Conservation (phyloP, 2,113 vertebrate species). For the Oxyruncus cristatus region DNA sequence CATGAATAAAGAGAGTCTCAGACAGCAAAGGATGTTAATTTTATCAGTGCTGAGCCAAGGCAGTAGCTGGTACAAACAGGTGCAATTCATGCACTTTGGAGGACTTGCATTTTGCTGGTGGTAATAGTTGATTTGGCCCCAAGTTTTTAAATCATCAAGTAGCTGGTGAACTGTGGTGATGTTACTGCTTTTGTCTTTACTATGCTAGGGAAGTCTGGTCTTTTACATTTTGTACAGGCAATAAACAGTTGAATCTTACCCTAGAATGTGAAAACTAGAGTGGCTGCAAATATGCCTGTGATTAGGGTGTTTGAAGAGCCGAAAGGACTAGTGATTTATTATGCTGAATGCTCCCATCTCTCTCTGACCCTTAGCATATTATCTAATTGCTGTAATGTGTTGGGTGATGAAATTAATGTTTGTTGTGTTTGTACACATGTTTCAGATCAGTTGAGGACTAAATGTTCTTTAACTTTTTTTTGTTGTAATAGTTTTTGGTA, state of each 20-base stretch:
- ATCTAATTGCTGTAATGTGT: background rate
- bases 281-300: background rate
- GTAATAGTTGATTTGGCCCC: background rate
- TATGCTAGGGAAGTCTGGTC: background rate
- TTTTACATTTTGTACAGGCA: background rate
- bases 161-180: background rate
- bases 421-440: background rate
- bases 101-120: background rate
- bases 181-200: background rate
- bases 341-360: background rate
- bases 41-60: background rate
- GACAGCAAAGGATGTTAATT: background rate
- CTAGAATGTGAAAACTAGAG: background rate
- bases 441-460: background rate
- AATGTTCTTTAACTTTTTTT: background rate
- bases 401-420: background rate
- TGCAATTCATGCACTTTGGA: rapidly evolving
- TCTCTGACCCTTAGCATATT: background rate
- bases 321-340: background rate
- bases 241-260: background rate
- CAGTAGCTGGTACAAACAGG: background rate
- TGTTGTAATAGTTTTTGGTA: background rate
- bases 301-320: background rate
- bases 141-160: background rate
- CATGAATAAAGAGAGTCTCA: background rate